These are phyloP conservation scores for Hippocampus mohnikei DNA, from an alignment of 2,113 vertebrate genomes.

Conservation along the genomic window DNA sequence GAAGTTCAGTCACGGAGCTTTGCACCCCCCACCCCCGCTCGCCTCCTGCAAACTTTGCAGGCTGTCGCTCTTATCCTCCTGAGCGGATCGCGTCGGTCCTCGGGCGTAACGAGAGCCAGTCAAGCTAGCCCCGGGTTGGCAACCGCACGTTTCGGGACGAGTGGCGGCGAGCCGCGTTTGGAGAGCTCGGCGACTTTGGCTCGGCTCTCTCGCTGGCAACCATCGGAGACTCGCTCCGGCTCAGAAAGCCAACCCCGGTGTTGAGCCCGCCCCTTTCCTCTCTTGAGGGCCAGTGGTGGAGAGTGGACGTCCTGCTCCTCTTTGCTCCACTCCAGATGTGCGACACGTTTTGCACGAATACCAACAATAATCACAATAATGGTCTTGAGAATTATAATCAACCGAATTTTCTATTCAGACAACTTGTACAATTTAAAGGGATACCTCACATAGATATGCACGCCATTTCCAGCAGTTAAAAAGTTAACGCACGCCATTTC, in stretches of 20 bases:
- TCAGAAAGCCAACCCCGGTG: constrained; percentile 62
- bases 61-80: constrained; percentile 18
- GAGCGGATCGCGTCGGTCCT: constrained; percentile 6
- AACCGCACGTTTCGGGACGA: constrained; percentile 8
- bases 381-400: too few species aligned
- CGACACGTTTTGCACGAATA: constrained; percentile 1
- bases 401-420: too few species aligned
- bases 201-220: constrained; percentile 55
- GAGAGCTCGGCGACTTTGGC: constrained; percentile 52
- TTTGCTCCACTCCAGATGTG: constrained; percentile 54
- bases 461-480: too few species aligned
- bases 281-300: constrained; percentile 41
- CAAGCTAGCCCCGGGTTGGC: background rate
- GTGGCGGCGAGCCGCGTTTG: constrained; percentile 41
- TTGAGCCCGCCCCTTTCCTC: constrained; percentile 61
- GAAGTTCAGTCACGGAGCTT: constrained; percentile 56
- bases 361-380: background rate
- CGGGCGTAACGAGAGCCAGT: background rate
- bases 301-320: constrained; percentile 47
- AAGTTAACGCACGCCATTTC: too few species aligned
- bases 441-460: too few species aligned
- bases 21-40: constrained; percentile 21
- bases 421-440: too few species aligned
- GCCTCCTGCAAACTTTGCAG: constrained; percentile 49
- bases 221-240: constrained; percentile 69